Evolutionary conservation across 2,888 invertebrate species (phyloP).

Genomic region (Ethmia dodecea): DNA sequence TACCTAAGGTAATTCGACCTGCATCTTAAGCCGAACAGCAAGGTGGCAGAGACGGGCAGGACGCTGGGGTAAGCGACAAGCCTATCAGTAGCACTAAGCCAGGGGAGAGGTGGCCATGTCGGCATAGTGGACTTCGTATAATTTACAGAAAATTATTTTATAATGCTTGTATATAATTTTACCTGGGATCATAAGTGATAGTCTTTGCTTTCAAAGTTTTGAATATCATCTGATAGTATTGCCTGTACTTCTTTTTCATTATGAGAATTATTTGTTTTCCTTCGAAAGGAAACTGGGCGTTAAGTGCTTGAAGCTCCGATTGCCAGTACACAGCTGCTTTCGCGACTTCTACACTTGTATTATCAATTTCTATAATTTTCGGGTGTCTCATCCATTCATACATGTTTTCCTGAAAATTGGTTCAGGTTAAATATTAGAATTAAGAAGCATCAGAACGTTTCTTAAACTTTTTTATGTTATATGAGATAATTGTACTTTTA

Average conservation of each 20-base stretch:
- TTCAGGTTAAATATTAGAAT: too few species aligned
- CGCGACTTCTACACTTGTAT: constrained; percentile 62
- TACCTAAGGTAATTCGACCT: too few species aligned
- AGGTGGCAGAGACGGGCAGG: too few species aligned
- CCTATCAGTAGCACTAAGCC: too few species aligned
- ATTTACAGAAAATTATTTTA: too few species aligned
- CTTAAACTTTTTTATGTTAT: too few species aligned
- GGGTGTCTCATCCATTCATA: constrained; percentile 72
- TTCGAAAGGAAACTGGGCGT: constrained; percentile 58
- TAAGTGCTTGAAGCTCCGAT: constrained; percentile 43
- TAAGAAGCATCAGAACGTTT: too few species aligned
- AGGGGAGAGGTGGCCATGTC: too few species aligned
- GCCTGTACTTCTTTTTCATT: constrained; percentile 69
- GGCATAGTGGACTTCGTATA: too few species aligned
- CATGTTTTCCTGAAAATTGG: constrained; percentile 59
- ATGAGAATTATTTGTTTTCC: constrained; percentile 68
- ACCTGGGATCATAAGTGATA: constrained; percentile 68
- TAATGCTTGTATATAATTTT: constrained; percentile 11
- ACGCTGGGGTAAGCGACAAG: too few species aligned
- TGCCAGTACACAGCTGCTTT: constrained; percentile 69
- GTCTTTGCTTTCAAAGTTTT: constrained; percentile 66
- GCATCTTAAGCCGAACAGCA: too few species aligned
- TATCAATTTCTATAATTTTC: constrained; percentile 61
- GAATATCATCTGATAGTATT: constrained; percentile 71
- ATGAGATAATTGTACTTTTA: too few species aligned